Conservation (phyloP, 2,888 invertebrate species). For the Hyalella azteca region DNA sequence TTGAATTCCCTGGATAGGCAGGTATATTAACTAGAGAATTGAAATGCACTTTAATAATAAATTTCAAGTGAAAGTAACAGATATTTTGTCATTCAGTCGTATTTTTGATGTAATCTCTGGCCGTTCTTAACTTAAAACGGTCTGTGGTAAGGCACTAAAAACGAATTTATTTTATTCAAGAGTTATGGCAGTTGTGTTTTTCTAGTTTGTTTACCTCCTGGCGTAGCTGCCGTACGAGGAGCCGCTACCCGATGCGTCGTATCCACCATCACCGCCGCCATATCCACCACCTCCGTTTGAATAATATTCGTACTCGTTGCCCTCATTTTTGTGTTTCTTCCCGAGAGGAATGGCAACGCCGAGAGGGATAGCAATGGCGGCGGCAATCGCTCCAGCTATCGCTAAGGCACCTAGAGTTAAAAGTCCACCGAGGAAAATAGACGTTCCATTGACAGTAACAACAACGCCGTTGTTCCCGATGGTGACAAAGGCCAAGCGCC, state of each 20-base stretch:
- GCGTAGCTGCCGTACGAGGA: slow-evolving; percentile 22
- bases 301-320: slow-evolving; percentile 19
- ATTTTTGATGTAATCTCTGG: too few species aligned
- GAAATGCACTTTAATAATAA: too few species aligned
- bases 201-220: slow-evolving; percentile 12
- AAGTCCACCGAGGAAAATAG: not conserved
- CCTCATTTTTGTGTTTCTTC: not conserved
- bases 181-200: too few species aligned
- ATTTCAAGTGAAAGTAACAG: too few species aligned
- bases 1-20: too few species aligned
- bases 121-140: too few species aligned
- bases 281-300: not conserved
- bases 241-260: not conserved
- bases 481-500: not conserved
- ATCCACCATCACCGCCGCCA: slow-evolving; percentile 18
- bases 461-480: not conserved
- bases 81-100: too few species aligned
- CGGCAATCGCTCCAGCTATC: not conserved
- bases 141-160: too few species aligned
- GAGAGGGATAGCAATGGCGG: slow-evolving; percentile 28
- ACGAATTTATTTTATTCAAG: too few species aligned
- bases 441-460: not conserved
- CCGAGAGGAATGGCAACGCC: slow-evolving; percentile 1
- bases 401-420: not conserved
- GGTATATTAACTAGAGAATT: too few species aligned